Evolutionary conservation across 2,797 vertebrate genomes (phyloP).

Genomic region (Falco naumanni): DNA sequence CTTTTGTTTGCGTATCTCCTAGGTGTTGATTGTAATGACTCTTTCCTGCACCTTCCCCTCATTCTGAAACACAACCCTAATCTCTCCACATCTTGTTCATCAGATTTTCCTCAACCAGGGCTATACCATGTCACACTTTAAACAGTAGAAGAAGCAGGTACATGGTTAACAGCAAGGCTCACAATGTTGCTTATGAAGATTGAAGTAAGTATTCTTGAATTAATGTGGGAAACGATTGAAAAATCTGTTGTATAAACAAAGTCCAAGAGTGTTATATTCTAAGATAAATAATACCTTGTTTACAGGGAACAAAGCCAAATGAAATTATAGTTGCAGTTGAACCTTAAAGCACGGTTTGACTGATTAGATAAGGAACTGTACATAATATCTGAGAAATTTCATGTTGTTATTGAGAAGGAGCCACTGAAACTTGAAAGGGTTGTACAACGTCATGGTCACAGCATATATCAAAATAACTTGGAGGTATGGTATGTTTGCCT

Average conservation of each 20-base stretch:
- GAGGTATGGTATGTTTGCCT: neutral
- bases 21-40: neutral
- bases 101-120: neutral
- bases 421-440: neutral
- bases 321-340: neutral
- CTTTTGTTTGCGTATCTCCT: neutral
- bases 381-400: neutral
- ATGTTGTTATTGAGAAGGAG: neutral
- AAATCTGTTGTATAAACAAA: neutral
- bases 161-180: neutral
- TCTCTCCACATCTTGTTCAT: neutral
- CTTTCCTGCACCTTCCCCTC: neutral
- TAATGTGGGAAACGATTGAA: neutral
- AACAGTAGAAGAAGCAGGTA: neutral
- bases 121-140: neutral
- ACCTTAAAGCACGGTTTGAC: neutral
- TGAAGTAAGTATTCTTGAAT: neutral
- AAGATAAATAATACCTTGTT: slow-evolving; percentile 19
- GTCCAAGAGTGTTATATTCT: neutral
- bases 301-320: slow-evolving; percentile 6
- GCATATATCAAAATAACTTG: neutral
- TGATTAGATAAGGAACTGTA: slow-evolving; percentile 10
- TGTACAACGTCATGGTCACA: neutral
- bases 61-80: neutral
- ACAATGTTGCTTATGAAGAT: neutral